Percentiles rank a stretch among this genome's conserved stretches.
phyloP scores from a whole-genome alignment of 1,140 invertebrate genomes.

The Drosophila ambigua region DNA sequence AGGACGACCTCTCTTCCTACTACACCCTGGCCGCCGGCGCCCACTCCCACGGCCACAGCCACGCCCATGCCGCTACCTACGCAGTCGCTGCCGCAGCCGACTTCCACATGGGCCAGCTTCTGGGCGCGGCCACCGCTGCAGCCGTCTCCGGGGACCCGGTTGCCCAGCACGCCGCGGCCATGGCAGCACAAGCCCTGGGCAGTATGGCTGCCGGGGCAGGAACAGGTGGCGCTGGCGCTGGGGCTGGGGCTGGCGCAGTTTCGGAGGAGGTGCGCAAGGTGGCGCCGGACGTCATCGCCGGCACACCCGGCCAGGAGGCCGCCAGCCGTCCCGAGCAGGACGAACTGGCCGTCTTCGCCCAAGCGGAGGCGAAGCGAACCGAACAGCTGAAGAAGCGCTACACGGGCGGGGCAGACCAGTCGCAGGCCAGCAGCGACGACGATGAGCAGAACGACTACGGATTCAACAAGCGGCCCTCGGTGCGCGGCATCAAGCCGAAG shows the following conservation, averaged over 20 bases:
- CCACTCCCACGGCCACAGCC: slow-evolving; percentile 46
- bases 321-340: slow-evolving; percentile 86
- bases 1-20: slow-evolving; percentile 88
- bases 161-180: slow-evolving; percentile 56
- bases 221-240: slow-evolving; percentile 5
- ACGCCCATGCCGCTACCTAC: slow-evolving; percentile 84
- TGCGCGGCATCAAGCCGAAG: slow-evolving; percentile 87
- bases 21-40: slow-evolving; percentile 86
- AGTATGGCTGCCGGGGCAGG: slow-evolving; percentile 31
- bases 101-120: slow-evolving; percentile 88
- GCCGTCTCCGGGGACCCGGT: slow-evolving; percentile 37
- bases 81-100: slow-evolving; percentile 84
- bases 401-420: slow-evolving; percentile 83
- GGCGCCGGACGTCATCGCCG: slow-evolving; percentile 90
- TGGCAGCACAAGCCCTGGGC: slow-evolving; percentile 44
- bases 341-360: slow-evolving; percentile 92
- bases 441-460: slow-evolving; percentile 95
- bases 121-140: slow-evolving; percentile 83
- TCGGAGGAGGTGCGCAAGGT: slow-evolving; percentile 84
- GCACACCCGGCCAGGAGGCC: slow-evolving; percentile 86
- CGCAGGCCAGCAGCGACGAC: slow-evolving; percentile 86
- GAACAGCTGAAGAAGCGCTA: slow-evolving; percentile 92
- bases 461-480: slow-evolving; percentile 93
- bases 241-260: background rate
- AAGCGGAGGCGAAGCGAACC: slow-evolving; percentile 91